Evolutionary conservation across 2,797 vertebrate genomes (phyloP), one percentile per base, ranked within the genome.

Genomic region (Eupleurogrammus muticus): DNA sequence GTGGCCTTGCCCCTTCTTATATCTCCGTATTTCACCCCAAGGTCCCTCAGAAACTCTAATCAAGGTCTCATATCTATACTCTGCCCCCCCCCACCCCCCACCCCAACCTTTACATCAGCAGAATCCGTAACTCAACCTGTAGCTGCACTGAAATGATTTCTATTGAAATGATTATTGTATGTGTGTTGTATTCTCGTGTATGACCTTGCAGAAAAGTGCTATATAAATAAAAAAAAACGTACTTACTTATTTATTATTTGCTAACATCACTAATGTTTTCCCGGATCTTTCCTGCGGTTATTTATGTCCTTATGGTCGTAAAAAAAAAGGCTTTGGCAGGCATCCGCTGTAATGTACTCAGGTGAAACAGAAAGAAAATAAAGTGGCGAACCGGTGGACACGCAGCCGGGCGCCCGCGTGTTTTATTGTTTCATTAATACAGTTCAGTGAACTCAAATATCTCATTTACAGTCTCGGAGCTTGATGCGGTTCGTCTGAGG

Each of bases 361-460:
- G 34, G 48, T 73, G 28, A 70, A 76, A 80, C 65, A 63, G 32
- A 73, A 50, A 53, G 32, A 74, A 70, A 75, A 75, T 73, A 19
- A 72, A 85, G 75, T 49, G 44, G 32, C 28, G 55, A 54, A 50
- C 63, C 69, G 72, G 78, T 75, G 69, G 63, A 66, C 66, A 48
- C 12, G 51, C 17, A 20, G 24, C 16, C n/a, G 46, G 77, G 53
- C 48, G 55, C 79, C 75, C 17, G 3, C 19, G 36, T 23, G 21
- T 67, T 87, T 75, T 66, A 79, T 70, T 73, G 65, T 73, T 67
- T 65, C 68, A 72, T 81, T 82, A 66, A 75, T 75, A 60, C 24
- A 42, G 51, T 68, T 61, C 73, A 61, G 59, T 65, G 58, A 83
- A 73, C 63, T 35, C 48, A 20, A 23, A 35, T 62, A 76, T 66